phyloP scores from a whole-genome alignment of 2,888 invertebrate genomes.

The Syritta pipiens region DNA sequence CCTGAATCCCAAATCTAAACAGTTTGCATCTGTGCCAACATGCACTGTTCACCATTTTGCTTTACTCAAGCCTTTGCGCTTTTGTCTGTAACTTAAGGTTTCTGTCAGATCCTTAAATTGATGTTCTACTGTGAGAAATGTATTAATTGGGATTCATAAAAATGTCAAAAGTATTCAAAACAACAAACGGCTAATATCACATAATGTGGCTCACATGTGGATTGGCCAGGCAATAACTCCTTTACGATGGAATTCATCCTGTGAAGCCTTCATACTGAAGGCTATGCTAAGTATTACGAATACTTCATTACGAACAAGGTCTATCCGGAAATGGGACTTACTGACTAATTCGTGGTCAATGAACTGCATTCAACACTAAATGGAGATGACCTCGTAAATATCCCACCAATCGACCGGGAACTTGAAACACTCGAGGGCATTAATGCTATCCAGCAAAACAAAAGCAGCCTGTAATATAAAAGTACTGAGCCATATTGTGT shows the following conservation, averaged over 20 bases:
- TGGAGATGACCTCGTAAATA: slow-evolving; percentile 80
- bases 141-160: too few relatives aligned
- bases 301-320: slow-evolving; percentile 82
- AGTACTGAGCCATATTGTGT: too few relatives aligned
- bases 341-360: slow-evolving; percentile 85
- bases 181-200: slow-evolving; percentile 81
- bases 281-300: slow-evolving; percentile 86
- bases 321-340: slow-evolving; percentile 83
- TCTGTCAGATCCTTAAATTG: too few relatives aligned
- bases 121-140: too few relatives aligned
- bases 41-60: too few relatives aligned
- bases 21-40: too few relatives aligned
- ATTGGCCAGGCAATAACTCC: slow-evolving; percentile 82
- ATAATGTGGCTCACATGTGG: slow-evolving; percentile 83
- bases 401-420: slow-evolving; percentile 84
- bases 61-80: too few relatives aligned
- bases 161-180: slow-evolving; percentile 68
- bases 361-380: slow-evolving; percentile 84
- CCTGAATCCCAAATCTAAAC: too few relatives aligned
- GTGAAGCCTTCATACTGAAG: slow-evolving; percentile 83
- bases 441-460: too few relatives aligned
- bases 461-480: too few relatives aligned
- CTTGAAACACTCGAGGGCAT: too few relatives aligned
- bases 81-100: too few relatives aligned
- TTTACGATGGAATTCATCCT: slow-evolving; percentile 82